phyloP scores from a whole-genome alignment of 1,140 invertebrate genomes.

The Bombus balteatus region DNA sequence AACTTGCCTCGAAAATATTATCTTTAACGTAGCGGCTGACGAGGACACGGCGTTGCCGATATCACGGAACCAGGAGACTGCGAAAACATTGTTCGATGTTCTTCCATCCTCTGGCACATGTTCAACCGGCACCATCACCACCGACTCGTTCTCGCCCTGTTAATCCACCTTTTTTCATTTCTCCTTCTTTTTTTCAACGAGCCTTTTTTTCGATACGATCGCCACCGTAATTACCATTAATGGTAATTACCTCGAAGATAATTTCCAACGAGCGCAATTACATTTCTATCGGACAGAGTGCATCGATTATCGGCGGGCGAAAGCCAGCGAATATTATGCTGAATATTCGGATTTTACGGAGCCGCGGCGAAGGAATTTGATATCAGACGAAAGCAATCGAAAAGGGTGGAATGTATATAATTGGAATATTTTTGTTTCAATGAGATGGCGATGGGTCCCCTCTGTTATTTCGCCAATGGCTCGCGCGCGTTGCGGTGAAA shows the following conservation, averaged over 20 bases:
- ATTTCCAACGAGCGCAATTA: constrained; percentile 18
- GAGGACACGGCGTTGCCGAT: neutral
- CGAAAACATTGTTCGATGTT: neutral
- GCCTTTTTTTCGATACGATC: neutral
- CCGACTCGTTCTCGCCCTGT: neutral
- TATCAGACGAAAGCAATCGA: neutral
- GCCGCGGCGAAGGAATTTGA: neutral
- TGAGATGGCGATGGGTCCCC: no score
- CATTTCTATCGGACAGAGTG: neutral
- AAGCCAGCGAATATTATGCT: neutral
- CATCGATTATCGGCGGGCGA: neutral
- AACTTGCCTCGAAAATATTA: constrained; percentile 5
- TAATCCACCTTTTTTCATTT: neutral
- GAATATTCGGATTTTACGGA: neutral
- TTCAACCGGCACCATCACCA: neutral
- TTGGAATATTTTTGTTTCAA: neutral
- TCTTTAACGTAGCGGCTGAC: neutral
- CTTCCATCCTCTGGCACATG: no score
- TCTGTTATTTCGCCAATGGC: neutral
- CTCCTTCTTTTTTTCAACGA: no score
- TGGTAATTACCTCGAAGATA: neutral
- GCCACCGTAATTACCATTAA: neutral
- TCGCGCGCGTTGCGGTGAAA: no score
- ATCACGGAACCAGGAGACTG: neutral
- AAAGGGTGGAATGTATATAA: neutral